These are phyloP conservation scores for Cydia splendana DNA, from an alignment of 1,140 invertebrate genomes.

Conservation along the genomic window DNA sequence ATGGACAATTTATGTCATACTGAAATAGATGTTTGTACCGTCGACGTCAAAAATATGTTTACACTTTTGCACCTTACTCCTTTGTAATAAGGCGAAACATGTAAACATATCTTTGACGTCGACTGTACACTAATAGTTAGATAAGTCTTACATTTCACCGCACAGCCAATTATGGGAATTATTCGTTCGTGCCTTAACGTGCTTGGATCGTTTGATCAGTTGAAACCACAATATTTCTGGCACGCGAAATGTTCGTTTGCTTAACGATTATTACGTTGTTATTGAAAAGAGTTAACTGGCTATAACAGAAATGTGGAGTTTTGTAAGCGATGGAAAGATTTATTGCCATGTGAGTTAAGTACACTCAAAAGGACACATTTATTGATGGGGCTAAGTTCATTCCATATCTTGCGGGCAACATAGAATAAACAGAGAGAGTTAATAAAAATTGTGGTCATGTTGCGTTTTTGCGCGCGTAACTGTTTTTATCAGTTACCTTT, in stretches of 20 bases:
- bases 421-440: no score
- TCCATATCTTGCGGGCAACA: no score
- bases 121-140: not conserved
- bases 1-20: no score
- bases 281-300: slow-evolving; percentile 16
- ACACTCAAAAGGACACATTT: not conserved
- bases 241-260: slow-evolving; percentile 27
- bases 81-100: no score
- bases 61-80: no score
- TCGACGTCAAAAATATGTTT: no score
- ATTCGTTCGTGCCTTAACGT: slow-evolving; percentile 13
- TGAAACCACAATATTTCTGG: not conserved
- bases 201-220: slow-evolving; percentile 17
- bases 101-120: no score
- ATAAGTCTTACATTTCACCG: not conserved
- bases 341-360: not conserved
- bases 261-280: slow-evolving; percentile 19
- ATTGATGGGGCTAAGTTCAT: no score
- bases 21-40: no score
- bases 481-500: no score
- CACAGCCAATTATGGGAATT: not conserved
- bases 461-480: no score
- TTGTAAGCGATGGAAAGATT: not conserved
- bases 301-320: not conserved
- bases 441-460: no score